Conservation (phyloP, 2,797 vertebrate genomes). For the Hirundo rustica region DNA sequence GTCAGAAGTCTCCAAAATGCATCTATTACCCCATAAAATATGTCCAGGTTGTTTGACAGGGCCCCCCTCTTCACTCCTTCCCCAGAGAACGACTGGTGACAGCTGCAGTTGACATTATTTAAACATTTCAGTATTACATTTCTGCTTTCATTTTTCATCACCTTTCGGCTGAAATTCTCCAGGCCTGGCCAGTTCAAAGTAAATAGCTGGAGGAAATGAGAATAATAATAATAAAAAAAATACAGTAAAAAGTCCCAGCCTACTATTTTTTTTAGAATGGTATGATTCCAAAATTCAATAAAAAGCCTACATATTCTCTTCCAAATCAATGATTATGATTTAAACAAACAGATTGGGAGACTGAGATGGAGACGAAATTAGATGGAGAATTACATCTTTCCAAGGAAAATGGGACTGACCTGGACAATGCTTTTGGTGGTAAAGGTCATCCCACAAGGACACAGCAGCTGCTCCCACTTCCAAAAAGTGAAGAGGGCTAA, state of each 20-base stretch:
- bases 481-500: background rate
- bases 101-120: background rate
- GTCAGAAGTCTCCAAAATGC: background rate
- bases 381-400: background rate
- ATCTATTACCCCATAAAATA: background rate
- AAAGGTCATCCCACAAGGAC: background rate
- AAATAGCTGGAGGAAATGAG: slow-evolving; percentile 27
- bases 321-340: slow-evolving; percentile 10
- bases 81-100: background rate
- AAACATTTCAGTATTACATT: slow-evolving; percentile 17
- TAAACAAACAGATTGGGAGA: background rate
- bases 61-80: background rate
- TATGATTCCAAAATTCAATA: slow-evolving; percentile 3
- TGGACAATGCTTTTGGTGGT: background rate
- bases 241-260: background rate
- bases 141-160: slow-evolving; percentile 9
- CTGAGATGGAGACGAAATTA: background rate
- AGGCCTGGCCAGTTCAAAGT: background rate
- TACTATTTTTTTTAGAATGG: background rate
- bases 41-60: background rate
- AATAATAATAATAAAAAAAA: background rate
- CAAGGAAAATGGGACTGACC: background rate
- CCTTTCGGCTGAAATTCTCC: slow-evolving; percentile 16
- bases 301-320: background rate
- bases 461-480: background rate